Base-by-base conservation (phyloP, 2,113 vertebrate species). In the Bothrops jararaca region DNA sequence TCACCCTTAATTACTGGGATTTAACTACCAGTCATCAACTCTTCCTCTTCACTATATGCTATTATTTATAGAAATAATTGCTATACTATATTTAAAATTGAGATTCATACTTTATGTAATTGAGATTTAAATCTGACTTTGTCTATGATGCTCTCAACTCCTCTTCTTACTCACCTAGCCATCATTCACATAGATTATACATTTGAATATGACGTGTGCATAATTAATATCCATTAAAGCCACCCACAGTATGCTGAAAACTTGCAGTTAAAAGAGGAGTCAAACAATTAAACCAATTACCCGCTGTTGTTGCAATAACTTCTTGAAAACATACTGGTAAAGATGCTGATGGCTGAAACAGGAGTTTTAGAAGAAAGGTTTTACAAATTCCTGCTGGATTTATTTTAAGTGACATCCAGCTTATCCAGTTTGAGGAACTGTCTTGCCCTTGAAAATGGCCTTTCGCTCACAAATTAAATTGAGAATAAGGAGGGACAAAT, bases 141-240 rank as follows among this genome's bases (percentile, higher is more conserved):
- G 91, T 94, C 42, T 94, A 94, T 95, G 95, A 94, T 69, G 97
- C 97, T 95, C 97, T 96, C 96, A 96, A 97, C 98, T 97, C 97
- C 97, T 97, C 57, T 93, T 94, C 94, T 95, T 97, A 96, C 94
- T 97, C 96, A 96, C 94, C 97, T 91, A 92, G 95, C 95, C 96
- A 95, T 97, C 97, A 97, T 97, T 96, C 96, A n/a, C 95, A 96
- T 96, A 96, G 95, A 97, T 96, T 97, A 97, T 94, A 94, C 90
- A 92, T 96, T 96, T 92, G 96, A 97, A 96, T 92, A 95, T 97
- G 97, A 97, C 93, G 93, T 96, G 92, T 94, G 86, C 95, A 1
- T 97, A 97, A 98, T 97, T 98, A 98, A 95, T 96, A 96, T 95
- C 97, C 96, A 98, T 98, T 98, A 98, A 96, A 97, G 96, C 97